Base-by-base conservation (phyloP, 2,797 vertebrate species). In the Adrianichthys oophorus region DNA sequence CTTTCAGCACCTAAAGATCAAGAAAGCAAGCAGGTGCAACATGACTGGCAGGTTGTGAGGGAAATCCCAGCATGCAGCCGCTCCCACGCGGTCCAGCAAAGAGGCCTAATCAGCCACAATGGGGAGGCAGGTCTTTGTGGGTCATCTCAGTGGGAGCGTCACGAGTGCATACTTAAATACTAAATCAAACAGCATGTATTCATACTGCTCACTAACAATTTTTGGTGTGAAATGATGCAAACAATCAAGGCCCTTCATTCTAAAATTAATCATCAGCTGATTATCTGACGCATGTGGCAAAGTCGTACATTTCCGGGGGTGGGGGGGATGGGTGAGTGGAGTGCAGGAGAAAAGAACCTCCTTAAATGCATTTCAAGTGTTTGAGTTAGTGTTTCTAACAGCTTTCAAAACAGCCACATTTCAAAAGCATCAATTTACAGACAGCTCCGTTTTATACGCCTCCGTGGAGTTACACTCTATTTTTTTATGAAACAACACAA, bases 81-180 rank as follows among this genome's bases (percentile, higher is more conserved):
- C 26, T 21, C 26, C 58, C 48, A 62, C 65, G 14, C 59, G 18
- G 49, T 12, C n/a, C 56, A 60, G 52, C 52, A 50, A 23, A 42
- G 45, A 41, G 24, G 18, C 48, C 50, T 70, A 46, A 73, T 61
- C 40, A 58, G 49, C 24, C 17, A 24, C 48, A 19, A 17, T 16
- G 42, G 15, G 46, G 40, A 24, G 47, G 17, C 26, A 17, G 15
- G 29, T 48, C 42, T 42, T 23, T 41, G 66, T 48, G 47, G 56
- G 65, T 21, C 26, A 48, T 32, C 32, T 29, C 15, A 23, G 65
- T 62, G 56, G 52, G 60, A 13, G 57, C 16, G 49, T 16, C 41
- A 32, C 15, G n/a, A 55, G 37, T 4, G 23, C 29, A 62, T 16
- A 18, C 47, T 58, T 26, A 17, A 60, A 60, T 40, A n/a, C 23